A percentile compares a stretch with the other conserved stretches of the same genome.
These are phyloP conservation scores for Portevinia maculata DNA, from an alignment of 2,888 invertebrate species.

Conservation along the genomic window DNA sequence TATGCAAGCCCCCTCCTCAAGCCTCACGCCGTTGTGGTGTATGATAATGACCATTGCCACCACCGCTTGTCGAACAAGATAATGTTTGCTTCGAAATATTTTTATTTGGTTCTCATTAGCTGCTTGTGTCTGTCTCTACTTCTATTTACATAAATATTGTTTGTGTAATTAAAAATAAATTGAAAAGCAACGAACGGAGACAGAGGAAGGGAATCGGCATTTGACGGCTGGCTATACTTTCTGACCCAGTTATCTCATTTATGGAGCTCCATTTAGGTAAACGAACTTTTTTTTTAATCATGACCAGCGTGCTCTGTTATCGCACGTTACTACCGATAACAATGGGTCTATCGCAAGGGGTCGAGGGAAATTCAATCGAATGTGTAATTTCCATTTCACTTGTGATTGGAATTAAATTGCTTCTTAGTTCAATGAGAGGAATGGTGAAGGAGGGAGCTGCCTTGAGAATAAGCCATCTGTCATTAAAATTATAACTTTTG, in stretches of 20 bases:
- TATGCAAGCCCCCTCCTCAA: no score
- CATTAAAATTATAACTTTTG: background rate
- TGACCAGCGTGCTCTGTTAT: background rate
- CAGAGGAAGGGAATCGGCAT: conserved; percentile 7
- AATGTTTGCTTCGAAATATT: conserved; percentile 54
- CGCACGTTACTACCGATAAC: conserved; percentile 18
- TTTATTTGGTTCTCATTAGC: conserved; percentile 33
- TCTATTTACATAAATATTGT: conserved; percentile 69
- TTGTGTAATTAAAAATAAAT: conserved; percentile 67
- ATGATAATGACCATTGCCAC: conserved; percentile 2
- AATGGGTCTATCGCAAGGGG: background rate
- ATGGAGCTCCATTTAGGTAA: conserved; percentile 61
- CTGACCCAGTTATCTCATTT: conserved; percentile 67
- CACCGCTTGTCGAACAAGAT: conserved; percentile 61
- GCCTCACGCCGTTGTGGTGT: no score
- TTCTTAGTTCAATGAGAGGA: background rate
- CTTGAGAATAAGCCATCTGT: background rate
- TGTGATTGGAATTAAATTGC: conserved; percentile 32
- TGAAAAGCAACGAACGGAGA: conserved; percentile 11
- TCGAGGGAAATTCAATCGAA: conserved; percentile 22
- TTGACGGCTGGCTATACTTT: conserved; percentile 34
- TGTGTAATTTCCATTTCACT: conserved; percentile 32
- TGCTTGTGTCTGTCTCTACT: conserved; percentile 26
- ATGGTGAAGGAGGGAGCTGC: background rate
- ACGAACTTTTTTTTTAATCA: conserved; percentile 41